Percentiles rank a stretch among this genome's conserved stretches.
Evolutionary conservation across 2,797 vertebrate species (phyloP).

Genomic region (Muscicapa striata): DNA sequence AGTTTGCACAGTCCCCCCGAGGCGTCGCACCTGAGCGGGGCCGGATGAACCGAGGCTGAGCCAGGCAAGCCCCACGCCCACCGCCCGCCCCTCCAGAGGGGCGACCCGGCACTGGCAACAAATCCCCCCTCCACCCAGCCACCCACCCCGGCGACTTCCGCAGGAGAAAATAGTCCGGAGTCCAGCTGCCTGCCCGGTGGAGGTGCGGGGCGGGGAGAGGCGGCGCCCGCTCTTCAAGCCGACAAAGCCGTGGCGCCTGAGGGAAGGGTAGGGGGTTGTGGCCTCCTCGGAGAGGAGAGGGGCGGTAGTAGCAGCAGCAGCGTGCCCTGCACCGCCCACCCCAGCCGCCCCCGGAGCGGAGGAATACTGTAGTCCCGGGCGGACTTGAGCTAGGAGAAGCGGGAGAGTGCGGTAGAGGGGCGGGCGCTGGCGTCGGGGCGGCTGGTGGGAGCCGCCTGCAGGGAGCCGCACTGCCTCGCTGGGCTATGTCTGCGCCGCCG

Average conservation of each 20-base stretch:
- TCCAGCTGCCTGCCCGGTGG: neutral
- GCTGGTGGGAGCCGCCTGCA: neutral
- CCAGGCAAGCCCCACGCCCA: neutral
- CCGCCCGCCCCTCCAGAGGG: neutral
- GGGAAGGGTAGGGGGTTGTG: neutral
- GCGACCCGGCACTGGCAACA: neutral
- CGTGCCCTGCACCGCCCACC: neutral
- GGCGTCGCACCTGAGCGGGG: neutral
- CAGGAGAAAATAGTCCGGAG: neutral
- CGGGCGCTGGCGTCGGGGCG: neutral
- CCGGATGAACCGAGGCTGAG: neutral
- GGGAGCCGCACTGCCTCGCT: neutral
- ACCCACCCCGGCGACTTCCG: neutral
- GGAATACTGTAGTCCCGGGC: conserved; percentile 34
- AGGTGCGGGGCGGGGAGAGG: neutral
- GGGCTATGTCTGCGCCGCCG: neutral
- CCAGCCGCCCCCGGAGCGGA: neutral
- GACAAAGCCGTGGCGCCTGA: neutral
- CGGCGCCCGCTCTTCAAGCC: neutral
- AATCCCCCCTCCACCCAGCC: rapidly evolving
- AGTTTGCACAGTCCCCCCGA: neutral
- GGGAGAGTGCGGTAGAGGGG: neutral
- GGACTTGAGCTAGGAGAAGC: neutral
- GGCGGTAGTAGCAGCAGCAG: neutral
- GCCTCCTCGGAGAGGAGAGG: rapidly evolving